Base-by-base conservation (phyloP, 2,113 vertebrate species). In the Heliornis fulica region DNA sequence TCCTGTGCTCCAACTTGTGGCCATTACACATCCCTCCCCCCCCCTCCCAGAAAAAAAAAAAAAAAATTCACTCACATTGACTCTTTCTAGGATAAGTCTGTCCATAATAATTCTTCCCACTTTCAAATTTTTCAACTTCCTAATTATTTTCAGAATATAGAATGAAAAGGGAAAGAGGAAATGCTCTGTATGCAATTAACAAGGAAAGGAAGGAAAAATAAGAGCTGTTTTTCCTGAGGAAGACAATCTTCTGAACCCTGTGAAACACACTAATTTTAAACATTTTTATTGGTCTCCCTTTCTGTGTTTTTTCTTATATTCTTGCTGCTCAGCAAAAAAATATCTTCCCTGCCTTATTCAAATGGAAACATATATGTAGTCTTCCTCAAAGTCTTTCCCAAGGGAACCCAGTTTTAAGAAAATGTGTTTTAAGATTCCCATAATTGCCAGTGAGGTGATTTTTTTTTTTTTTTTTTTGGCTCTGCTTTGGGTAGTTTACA, bases 391-490 rank as follows among this genome's bases (percentile, higher is more conserved):
- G 46, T 15, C 53, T 69, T 14, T 43, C 84, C 61, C 53, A 84
- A 70, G 43, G 59, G 46, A 94, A 79, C 2, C 0, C 10, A 82
- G 2, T 70, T 93, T 95, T 90, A 90, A 74, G 82, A 89, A 97
- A 97, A 96, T 61, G 11, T 90, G 53, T 63, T 75, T 51, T 76
- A 72, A 93, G 54, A 89, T 96, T 97, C 75, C 80, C 78, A 70
- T 71, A 96, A 96, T 91, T 88, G 90, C 85, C 64, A 95, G 60
- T 82, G 71, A 96, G 63, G 78, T 92, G 9, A 81, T 80, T 86
- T 97, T 79, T 90, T 78, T 82, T 86, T 97, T 79, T 90, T 75
- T 64, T 34, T n/a, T n/a, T n/a, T n/a, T n/a, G n/a, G n/a, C 69
- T 66, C 60, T 54, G 17, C 13, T 87, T 71, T 75, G 89, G 83